Evolutionary conservation across 2,797 vertebrate species (phyloP), one percentile per base, ranked within the genome.

Genomic region (Sitta carolinensis): DNA sequence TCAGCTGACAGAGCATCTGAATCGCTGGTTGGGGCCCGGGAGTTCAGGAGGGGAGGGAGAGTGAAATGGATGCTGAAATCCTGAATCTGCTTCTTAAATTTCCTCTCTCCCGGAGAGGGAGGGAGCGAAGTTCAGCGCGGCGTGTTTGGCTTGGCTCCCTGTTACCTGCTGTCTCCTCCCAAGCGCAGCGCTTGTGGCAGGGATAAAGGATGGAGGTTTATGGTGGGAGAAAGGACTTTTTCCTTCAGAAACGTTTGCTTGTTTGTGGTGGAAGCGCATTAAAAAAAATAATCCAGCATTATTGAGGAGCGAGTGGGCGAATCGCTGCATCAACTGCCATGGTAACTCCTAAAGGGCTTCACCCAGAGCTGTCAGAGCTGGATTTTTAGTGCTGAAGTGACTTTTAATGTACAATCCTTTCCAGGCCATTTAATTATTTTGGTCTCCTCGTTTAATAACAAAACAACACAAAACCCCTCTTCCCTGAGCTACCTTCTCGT

Each of bases 281-380:
- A 15, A 76, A 91, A 87, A 81, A 89, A 92, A 88, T 19, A 90
- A 76, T 67, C 77, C 75, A 58, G 86, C 92, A 38, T 95, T 91
- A 93, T 43, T 94, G 94, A 81, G 61, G 87, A 93, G 66, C 0
- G 89, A 96, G 96, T 97, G 96, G 96, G 96, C 79, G 89, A 95
- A 92, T 79, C 36, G 72, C 95, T 87, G 93, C 95, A 87, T 82
- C 84, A 45, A 94, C 92, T 97, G 23, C 96, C 95, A 97, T 96
- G 95, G 95, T 90, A 96, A 96, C 96, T 97, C 91, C 43, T 50
- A 72, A 89, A 94, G 95, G 93, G 74, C 95, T 94, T 95, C 95
- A 87, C 94, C 94, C 84, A 5, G 43, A 84, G 59, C 93, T 96
- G 95, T 67, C 94, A 95, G 90, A 54, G 80, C 89, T 68, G 34